A percentile compares a stretch with the other conserved stretches of the same genome.
Evolutionary conservation across 2,113 vertebrate species (phyloP).

Genomic region (Nothoprocta perdicaria): DNA sequence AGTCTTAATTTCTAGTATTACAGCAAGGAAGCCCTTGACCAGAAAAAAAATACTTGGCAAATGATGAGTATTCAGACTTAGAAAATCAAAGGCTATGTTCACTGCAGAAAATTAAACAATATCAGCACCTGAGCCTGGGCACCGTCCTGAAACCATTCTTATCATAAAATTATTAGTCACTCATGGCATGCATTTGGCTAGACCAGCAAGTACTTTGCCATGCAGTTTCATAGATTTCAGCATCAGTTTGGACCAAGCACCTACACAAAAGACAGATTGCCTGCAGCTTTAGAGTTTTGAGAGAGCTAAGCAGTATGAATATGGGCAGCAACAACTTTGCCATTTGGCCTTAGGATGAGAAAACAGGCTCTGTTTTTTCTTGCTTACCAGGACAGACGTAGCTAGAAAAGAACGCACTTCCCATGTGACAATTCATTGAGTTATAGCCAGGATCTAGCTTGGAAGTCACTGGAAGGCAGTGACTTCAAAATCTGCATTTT

Average conservation of each 20-base stretch:
- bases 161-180: background rate
- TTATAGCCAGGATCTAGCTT: background rate
- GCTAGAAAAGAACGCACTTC: background rate
- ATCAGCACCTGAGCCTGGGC: background rate
- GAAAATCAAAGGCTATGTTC: background rate
- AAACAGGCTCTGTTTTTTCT: background rate
- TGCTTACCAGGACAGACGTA: background rate
- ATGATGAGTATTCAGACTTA: background rate
- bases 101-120: background rate
- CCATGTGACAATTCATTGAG: background rate
- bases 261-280: background rate
- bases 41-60: background rate
- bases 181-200: background rate
- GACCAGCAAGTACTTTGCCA: background rate
- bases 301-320: background rate
- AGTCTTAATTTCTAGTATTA: background rate
- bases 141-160: background rate
- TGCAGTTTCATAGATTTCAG: background rate
- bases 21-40: background rate
- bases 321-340: background rate
- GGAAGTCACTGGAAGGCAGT: background rate
- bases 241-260: background rate
- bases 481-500: background rate
- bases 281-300: background rate
- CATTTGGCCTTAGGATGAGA: background rate